These are phyloP conservation scores for Natrix natrix DNA, from an alignment of 2,797 vertebrate species.

Conservation along the genomic window DNA sequence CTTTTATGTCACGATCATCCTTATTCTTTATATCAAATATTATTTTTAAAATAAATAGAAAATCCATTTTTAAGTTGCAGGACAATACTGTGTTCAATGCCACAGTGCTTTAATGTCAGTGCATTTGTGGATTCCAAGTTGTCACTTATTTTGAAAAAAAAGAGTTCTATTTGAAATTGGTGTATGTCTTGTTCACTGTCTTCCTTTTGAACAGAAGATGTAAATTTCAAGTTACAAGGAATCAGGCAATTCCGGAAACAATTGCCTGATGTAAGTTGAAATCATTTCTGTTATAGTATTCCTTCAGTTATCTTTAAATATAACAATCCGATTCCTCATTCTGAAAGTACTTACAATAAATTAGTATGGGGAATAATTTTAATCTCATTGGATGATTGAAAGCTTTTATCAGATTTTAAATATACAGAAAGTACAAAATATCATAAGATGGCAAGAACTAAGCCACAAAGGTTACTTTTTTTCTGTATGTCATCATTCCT, in stretches of 20 bases:
- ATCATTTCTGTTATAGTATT: constrained; percentile 52
- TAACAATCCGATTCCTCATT: constrained; percentile 66
- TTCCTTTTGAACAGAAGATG: background rate
- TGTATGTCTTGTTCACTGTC: rapidly evolving
- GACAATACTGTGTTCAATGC: background rate
- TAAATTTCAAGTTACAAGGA: background rate
- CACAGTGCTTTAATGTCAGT: background rate
- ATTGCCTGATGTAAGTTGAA: constrained; percentile 47
- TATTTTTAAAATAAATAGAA: background rate
- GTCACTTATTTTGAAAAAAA: background rate
- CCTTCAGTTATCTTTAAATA: constrained; percentile 68
- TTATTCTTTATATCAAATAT: background rate
- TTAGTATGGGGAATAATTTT: background rate
- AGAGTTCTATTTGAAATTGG: background rate
- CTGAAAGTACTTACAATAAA: constrained; percentile 60
- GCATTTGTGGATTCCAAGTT: background rate
- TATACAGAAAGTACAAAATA: background rate
- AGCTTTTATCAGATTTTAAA: background rate
- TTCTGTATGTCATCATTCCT: background rate
- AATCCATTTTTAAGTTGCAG: background rate
- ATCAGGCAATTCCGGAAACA: constrained; percentile 13
- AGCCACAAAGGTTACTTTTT: background rate
- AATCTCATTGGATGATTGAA: background rate
- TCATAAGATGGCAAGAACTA: background rate
- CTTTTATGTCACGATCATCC: rapidly evolving